A percentile compares a stretch with the other conserved stretches of the same genome.
Conservation (phyloP, 2,113 vertebrate genomes). For the Gasterosteus aculeatus region DNA sequence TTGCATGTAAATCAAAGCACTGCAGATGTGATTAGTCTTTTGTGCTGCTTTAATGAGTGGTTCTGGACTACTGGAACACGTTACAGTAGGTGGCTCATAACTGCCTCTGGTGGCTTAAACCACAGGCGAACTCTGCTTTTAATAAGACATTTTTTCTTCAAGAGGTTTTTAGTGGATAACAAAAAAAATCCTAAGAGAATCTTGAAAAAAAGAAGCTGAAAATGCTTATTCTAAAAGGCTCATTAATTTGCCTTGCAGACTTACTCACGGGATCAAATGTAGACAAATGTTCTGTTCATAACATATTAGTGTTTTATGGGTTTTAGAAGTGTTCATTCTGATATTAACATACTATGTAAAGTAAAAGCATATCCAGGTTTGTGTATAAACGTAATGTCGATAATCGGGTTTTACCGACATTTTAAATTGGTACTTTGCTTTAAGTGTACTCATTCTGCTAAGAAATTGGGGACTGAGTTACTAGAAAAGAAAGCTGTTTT, state of each 20-base stretch:
- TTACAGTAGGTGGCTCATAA: constrained; percentile 27
- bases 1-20: constrained; percentile 78
- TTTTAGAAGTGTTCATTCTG: not conserved
- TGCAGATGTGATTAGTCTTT: constrained; percentile 74
- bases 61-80: constrained; percentile 57
- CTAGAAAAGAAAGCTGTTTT: not conserved
- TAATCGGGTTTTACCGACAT: constrained; percentile 14
- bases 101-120: constrained; percentile 46
- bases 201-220: not conserved
- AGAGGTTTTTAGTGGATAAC: not conserved
- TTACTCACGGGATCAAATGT: not conserved
- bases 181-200: not conserved
- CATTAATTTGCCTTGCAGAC: constrained; percentile 8
- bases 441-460: constrained; percentile 4
- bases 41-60: constrained; percentile 76
- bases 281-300: not conserved
- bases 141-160: not conserved
- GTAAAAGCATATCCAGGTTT: not conserved
- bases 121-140: constrained; percentile 28
- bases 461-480: not conserved
- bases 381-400: not conserved
- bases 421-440: constrained; percentile 24
- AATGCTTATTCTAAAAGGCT: not conserved
- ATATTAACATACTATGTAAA: not conserved
- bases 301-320: not conserved